Percentiles rank a stretch among this genome's conserved stretches.
phyloP scores from a whole-genome alignment of 2,797 vertebrate species.

The Epinephelus coioides region DNA sequence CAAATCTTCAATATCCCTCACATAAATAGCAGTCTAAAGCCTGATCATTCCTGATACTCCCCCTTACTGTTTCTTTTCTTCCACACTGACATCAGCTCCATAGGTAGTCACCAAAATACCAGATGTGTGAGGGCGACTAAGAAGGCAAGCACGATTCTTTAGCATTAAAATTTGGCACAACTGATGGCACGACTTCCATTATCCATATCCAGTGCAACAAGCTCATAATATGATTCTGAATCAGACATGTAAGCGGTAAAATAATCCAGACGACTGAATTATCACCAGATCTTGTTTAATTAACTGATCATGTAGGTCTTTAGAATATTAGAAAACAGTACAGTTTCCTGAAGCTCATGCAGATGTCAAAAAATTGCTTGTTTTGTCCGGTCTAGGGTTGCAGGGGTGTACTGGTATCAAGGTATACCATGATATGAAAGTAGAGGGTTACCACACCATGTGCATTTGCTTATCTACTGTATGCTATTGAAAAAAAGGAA shows the following conservation, averaged over 20 bases:
- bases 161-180: neutral
- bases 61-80: neutral
- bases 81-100: neutral
- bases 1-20: constrained; percentile 24
- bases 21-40: neutral
- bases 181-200: constrained; percentile 24
- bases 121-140: constrained; percentile 7
- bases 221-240: constrained; percentile 48
- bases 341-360: neutral
- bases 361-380: neutral
- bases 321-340: constrained; percentile 6
- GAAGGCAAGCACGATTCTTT: no score
- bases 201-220: constrained; percentile 35
- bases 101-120: neutral
- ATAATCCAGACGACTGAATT: neutral
- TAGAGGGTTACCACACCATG: no score
- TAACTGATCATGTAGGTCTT: neutral
- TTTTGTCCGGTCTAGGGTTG: neutral
- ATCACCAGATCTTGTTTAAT: neutral
- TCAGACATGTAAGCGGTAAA: neutral
- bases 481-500: no score
- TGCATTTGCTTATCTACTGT: no score
- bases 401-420: no score
- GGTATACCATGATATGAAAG: no score
- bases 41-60: neutral